A percentile compares a stretch with the other conserved stretches of the same genome.
These are phyloP conservation scores for Hypotaenidia philippensis DNA, from an alignment of 2,797 vertebrate species.

Conservation along the genomic window DNA sequence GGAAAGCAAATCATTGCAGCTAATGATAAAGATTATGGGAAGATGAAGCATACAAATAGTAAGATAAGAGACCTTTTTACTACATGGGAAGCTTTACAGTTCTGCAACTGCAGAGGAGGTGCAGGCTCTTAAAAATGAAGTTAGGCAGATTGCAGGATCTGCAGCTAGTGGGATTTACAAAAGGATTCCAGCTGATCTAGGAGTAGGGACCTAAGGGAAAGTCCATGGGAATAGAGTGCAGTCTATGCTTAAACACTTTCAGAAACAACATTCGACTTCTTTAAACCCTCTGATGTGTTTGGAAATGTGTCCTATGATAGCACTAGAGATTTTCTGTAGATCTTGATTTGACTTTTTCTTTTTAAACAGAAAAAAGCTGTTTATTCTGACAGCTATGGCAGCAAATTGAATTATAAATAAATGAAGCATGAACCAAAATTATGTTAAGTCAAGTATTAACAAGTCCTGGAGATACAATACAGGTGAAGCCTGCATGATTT, in stretches of 20 bases:
- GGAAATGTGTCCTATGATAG: neutral
- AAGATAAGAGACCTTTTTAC: neutral
- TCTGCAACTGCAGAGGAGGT: neutral
- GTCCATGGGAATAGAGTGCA: neutral
- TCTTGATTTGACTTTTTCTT: neutral
- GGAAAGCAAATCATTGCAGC: neutral
- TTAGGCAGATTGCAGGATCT: neutral
- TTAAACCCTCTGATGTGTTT: neutral
- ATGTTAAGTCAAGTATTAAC: constrained; percentile 1
- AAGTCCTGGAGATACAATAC: neutral
- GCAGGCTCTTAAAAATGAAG: neutral
- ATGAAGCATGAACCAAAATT: neutral
- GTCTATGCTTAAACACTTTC: neutral
- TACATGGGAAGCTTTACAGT: neutral
- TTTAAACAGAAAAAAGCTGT: neutral
- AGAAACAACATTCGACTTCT: neutral
- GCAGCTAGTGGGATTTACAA: neutral
- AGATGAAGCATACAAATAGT: neutral
- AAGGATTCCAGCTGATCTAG: neutral
- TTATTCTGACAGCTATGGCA: neutral
- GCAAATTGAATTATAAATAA: neutral
- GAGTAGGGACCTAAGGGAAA: neutral
- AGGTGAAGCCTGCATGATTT: neutral
- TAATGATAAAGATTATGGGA: neutral
- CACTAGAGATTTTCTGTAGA: neutral